Percentiles rank a stretch among this genome's conserved stretches.
Conservation (phyloP, 2,113 vertebrate species). For the Sylvicapra grimmia region DNA sequence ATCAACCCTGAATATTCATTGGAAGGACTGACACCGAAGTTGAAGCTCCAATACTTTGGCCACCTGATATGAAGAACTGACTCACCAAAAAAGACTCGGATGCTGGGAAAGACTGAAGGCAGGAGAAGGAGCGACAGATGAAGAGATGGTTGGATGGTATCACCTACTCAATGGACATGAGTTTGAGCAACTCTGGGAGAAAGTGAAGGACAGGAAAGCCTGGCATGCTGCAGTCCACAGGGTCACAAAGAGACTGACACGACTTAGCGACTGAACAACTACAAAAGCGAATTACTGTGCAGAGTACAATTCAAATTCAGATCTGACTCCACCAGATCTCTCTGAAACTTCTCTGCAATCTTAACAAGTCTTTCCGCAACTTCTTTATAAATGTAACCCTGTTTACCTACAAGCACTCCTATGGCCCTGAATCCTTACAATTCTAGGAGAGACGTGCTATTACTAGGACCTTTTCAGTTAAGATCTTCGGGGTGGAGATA, state of each 20-base stretch:
- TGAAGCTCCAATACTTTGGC: not conserved
- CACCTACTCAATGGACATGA: not conserved
- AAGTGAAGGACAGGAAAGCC: not conserved
- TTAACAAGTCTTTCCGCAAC: not conserved
- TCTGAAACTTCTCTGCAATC: not conserved
- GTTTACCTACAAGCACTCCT: not conserved
- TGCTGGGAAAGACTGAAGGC: not conserved
- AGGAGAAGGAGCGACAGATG: not conserved
- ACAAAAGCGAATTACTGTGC: not conserved
- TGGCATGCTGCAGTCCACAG: not conserved
- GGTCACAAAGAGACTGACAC: not conserved
- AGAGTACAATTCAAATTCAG: not conserved
- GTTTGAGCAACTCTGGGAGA: not conserved
- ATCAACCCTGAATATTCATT: not conserved
- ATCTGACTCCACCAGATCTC: not conserved
- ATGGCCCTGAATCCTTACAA: not conserved
- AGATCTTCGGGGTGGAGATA: not conserved
- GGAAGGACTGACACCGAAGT: not conserved
- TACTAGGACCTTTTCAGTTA: not conserved
- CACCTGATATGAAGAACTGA: not conserved
- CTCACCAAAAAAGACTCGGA: not conserved
- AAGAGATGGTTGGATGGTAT: not conserved
- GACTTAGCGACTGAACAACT: not conserved
- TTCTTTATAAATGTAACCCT: not conserved
- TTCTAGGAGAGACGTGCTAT: not conserved